A percentile compares a stretch with the other conserved stretches of the same genome.
These are phyloP conservation scores for Myzus persicae DNA, from an alignment of 1,140 invertebrate genomes.

Conservation along the genomic window DNA sequence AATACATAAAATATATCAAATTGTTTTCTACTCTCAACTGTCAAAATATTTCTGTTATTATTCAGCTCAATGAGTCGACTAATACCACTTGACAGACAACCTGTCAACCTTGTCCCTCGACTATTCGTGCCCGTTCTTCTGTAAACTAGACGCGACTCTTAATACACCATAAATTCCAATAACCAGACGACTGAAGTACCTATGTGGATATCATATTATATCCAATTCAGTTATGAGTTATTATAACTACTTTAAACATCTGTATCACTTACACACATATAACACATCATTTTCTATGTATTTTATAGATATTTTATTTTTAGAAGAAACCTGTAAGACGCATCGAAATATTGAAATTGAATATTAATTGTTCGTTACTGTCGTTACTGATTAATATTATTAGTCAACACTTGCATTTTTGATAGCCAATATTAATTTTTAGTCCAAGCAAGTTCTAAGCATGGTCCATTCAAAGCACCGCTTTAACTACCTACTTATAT, in stretches of 20 bases:
- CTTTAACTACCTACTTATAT: too few species aligned
- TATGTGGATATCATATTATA: neutral
- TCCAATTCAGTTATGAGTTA: neutral
- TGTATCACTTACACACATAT: too few species aligned
- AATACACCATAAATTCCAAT: conserved; percentile 17
- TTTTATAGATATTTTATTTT: too few species aligned
- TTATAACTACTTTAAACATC: neutral
- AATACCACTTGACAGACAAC: conserved; percentile 51
- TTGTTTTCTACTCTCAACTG: conserved; percentile 35
- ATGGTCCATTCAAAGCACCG: too few species aligned
- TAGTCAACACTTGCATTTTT: too few species aligned
- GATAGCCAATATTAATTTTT: too few species aligned
- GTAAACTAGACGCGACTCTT: conserved; percentile 36
- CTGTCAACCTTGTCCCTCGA: conserved; percentile 44
- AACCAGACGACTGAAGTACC: neutral
- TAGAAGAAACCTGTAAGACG: too few species aligned
- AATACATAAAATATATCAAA: conserved; percentile 23
- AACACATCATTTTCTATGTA: too few species aligned
- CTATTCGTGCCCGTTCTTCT: conserved; percentile 40
- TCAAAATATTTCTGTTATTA: conserved; percentile 54
- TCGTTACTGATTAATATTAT: too few species aligned
- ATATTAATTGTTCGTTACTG: too few species aligned
- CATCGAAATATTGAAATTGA: too few species aligned
- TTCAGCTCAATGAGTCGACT: conserved; percentile 42
- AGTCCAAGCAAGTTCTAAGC: too few species aligned